Evolutionary conservation across 2,797 vertebrate genomes (phyloP).

Genomic region (Lacerta viridis): DNA sequence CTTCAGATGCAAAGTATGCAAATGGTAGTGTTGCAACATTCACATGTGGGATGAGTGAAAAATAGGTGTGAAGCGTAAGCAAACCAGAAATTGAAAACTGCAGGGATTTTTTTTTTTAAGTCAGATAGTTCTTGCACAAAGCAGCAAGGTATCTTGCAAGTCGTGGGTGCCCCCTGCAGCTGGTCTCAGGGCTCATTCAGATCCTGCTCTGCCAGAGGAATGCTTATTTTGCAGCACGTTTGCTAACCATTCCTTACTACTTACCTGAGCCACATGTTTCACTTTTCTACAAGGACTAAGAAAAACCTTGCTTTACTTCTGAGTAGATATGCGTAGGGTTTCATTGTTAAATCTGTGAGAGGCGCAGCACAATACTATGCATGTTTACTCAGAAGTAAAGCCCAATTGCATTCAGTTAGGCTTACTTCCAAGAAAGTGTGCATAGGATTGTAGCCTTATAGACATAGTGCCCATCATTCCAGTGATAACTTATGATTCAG

Average conservation of each 20-base stretch:
- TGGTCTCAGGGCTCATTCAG: not conserved
- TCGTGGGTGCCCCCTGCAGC: constrained; percentile 68
- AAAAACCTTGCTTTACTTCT: not conserved
- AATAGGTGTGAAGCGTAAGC: constrained; percentile 44
- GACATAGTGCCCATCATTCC: not conserved
- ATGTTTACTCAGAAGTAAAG: not conserved
- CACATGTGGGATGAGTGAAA: constrained; percentile 29
- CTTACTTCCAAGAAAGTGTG: not conserved
- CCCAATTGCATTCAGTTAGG: not conserved
- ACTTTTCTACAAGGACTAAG: not conserved
- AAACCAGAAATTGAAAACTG: constrained; percentile 8
- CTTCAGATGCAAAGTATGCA: constrained; percentile 11
- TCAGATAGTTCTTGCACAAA: not conserved
- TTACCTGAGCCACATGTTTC: not conserved
- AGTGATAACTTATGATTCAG: not conserved
- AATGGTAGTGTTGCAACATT: constrained; percentile 43
- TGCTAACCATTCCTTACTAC: not conserved
- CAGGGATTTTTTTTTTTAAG: not conserved
- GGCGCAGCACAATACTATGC: not conserved
- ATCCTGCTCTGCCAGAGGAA: not conserved
- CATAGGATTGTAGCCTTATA: not conserved
- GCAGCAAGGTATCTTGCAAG: constrained; percentile 22
- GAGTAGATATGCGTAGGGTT: not conserved
- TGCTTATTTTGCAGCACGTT: not conserved
- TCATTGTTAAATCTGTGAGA: not conserved